Evolutionary conservation across 2,113 vertebrate genomes (phyloP), one percentile per base, ranked within the genome.

Genomic region (Chaetura pelagica): DNA sequence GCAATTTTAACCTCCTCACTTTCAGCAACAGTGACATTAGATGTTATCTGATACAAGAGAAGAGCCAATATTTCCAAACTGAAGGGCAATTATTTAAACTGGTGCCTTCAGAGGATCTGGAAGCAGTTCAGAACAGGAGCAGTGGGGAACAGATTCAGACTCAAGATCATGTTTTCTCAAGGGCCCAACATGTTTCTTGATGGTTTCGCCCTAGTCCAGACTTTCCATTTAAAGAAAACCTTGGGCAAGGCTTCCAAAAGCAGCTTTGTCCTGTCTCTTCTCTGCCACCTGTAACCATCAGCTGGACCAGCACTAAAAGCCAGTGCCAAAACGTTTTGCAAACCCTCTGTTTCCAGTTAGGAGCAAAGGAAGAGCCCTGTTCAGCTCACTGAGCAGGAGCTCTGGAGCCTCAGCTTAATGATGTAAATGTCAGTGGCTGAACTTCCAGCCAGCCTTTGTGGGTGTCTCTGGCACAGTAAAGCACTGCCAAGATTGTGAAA

Each of bases 41-140:
- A n/a, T 91, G 71, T 51, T 82, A 89, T 89, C 79, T 85, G 89
- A 91, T 52, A 69, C 62, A 82, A 92, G 64, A 71, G 79, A 77
- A 61, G 87, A 92, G 62, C 46, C 74, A 76, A 15, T 79, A 87
- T 85, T 91, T 87, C 78, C 67, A 81, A 75, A 64, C 34, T 52
- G 86, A 93, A 91, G 83, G 76, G 19, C 76, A 84, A n/a, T 96
- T 88, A 77, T 84, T 95, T 91, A 89, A 95, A 82, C 62, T 0
- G 1, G 7, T 68, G 24, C 64, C 27, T 84, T 90, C 32, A 81
- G 59, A 83, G 32, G 38, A 61, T 66, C 51, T 92, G 75, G 75
- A 80, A 77, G 68, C 3, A 1, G 35, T 81, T 84, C 69, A 77
- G 67, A 66, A 17, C 59, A 63, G 51, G 10, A 86, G 13, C 4